Conservation (phyloP, 2,888 invertebrate species). For the Cistogaster globosa region DNA sequence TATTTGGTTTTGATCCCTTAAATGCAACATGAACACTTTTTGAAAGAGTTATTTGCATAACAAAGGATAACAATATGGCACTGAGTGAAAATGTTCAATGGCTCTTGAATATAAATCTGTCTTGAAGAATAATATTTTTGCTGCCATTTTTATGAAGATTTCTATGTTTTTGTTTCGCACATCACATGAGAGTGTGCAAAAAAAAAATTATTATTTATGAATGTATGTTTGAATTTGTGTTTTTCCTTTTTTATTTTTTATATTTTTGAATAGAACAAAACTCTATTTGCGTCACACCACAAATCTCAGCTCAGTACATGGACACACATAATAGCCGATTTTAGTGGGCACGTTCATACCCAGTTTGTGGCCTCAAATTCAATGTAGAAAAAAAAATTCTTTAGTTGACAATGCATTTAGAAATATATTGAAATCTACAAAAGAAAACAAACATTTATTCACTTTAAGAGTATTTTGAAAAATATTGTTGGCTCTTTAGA, state of each 20-base stretch:
- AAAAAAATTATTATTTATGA: neutral
- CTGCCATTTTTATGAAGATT: slow-evolving; percentile 1
- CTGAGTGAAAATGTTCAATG: neutral
- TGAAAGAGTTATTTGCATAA: slow-evolving; percentile 7
- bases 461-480: neutral
- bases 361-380: slow-evolving; percentile 26
- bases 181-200: slow-evolving; percentile 36
- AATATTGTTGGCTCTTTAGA: neutral
- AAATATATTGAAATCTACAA: slow-evolving; percentile 49
- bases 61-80: neutral
- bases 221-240: neutral
- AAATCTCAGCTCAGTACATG: slow-evolving; percentile 79
- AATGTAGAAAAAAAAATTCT: slow-evolving; percentile 9
- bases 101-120: neutral
- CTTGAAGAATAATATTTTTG: neutral
- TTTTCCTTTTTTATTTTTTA: slow-evolving; percentile 25
- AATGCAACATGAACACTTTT: neutral
- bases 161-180: neutral
- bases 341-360: neutral
- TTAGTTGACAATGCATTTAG: slow-evolving; percentile 40
- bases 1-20: slow-evolving; percentile 1
- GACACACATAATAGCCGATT: slow-evolving; percentile 6
- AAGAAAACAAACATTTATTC: slow-evolving; percentile 44
- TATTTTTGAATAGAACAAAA: slow-evolving; percentile 79
- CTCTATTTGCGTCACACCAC: slow-evolving; percentile 81